Conservation (phyloP, 2,888 invertebrate species). For the Priocnemis perturbator region DNA sequence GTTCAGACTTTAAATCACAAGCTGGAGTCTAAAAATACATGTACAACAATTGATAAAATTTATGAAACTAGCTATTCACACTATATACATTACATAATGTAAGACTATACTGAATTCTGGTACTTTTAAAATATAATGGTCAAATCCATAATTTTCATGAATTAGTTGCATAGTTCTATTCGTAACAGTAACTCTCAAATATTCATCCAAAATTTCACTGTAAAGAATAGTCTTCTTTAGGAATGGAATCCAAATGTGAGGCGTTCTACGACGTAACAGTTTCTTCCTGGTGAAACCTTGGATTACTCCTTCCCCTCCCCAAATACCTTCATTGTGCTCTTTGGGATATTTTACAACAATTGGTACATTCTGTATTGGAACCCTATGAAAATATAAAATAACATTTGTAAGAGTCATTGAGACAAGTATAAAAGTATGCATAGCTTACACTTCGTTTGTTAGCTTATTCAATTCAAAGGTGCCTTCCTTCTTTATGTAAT, state of each 20-base stretch:
- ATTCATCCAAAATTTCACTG: conserved; percentile 91
- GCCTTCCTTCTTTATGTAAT: conserved; percentile 85
- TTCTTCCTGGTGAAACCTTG: conserved; percentile 78
- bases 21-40: conserved; percentile 85
- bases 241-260: conserved; percentile 92
- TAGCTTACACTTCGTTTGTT: conserved; percentile 83
- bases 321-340: conserved; percentile 90
- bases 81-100: too few relatives aligned
- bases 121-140: conserved; percentile 93
- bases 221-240: conserved; percentile 88
- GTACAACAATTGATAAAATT: background rate
- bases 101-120: conserved; percentile 19
- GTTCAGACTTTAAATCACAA: conserved; percentile 90
- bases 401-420: conserved; percentile 4
- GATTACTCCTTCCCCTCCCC: conserved; percentile 97
- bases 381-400: conserved; percentile 69
- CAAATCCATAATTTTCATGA: conserved; percentile 94
- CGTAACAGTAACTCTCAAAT: conserved; percentile 90
- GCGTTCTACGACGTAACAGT: conserved; percentile 80
- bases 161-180: conserved; percentile 89
- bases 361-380: conserved; percentile 85
- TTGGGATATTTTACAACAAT: conserved; percentile 86
- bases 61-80: too few relatives aligned
- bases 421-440: background rate
- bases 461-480: conserved; percentile 84